A percentile compares a stretch with the other conserved stretches of the same genome.
These are phyloP conservation scores for Latrodectus geometricus DNA, from an alignment of 1,140 invertebrate species.

Conservation along the genomic window DNA sequence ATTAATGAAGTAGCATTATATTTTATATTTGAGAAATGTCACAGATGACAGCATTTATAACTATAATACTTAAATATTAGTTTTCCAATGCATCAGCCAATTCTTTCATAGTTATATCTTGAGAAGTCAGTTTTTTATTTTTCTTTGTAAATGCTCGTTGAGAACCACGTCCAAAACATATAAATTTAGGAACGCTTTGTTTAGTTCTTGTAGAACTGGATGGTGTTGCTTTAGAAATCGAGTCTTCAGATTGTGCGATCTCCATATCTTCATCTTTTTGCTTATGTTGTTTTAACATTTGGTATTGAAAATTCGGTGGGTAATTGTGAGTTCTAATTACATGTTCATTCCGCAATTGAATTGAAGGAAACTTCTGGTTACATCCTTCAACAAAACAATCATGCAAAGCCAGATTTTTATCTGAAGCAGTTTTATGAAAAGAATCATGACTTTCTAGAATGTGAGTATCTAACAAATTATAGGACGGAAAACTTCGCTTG, in stretches of 20 bases:
- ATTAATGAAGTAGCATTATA: background rate
- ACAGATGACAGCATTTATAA: background rate
- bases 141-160: constrained; percentile 31
- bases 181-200: constrained; percentile 20
- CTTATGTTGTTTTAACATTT: background rate
- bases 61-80: background rate
- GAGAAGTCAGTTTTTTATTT: background rate
- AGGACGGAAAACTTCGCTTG: constrained; percentile 22
- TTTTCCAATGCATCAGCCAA: constrained; percentile 36
- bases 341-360: constrained; percentile 19
- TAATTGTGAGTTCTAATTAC: constrained; percentile 37
- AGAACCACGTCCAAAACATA: constrained; percentile 53
- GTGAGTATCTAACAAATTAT: constrained; percentile 39
- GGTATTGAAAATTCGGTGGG: constrained; percentile 38
- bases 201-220: background rate
- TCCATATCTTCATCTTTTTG: constrained; percentile 23
- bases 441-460: constrained; percentile 44
- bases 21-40: background rate
- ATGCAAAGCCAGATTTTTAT: constrained; percentile 11
- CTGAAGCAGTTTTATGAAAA: constrained; percentile 22
- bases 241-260: background rate
- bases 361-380: background rate
- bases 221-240: background rate
- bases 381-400: constrained; percentile 45
- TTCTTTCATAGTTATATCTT: constrained; percentile 51